Conservation (phyloP, 92 coral and sea anemone genomes). For the Phenganax stokvisi region DNA sequence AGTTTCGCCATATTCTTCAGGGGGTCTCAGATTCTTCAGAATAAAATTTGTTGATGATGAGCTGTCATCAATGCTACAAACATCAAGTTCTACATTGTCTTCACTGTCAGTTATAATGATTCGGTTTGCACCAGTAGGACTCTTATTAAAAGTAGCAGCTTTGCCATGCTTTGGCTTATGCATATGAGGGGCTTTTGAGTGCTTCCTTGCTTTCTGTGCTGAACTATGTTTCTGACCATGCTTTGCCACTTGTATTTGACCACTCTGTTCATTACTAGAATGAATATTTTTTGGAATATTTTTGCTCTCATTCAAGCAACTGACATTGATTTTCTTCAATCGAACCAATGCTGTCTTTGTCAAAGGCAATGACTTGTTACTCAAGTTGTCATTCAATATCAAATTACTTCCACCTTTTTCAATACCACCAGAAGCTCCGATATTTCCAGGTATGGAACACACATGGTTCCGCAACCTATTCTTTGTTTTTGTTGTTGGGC, state of each 20-base stretch:
- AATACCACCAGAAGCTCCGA: not conserved
- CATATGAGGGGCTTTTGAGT: not conserved
- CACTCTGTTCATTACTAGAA: not conserved
- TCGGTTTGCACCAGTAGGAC: not conserved
- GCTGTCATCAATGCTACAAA: constrained; percentile 14
- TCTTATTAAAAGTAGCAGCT: not conserved
- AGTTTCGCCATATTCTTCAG: not conserved
- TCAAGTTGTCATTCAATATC: not conserved
- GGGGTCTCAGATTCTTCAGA: not conserved
- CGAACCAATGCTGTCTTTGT: constrained; percentile 18
- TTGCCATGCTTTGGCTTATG: not conserved
- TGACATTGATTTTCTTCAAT: constrained; percentile 4
- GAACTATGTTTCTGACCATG: not conserved
- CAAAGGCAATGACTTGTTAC: not conserved
- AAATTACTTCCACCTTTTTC: not conserved
- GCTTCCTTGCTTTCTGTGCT: not conserved
- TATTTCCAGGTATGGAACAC: not conserved
- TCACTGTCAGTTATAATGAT: constrained; percentile 4
- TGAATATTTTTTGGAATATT: not conserved
- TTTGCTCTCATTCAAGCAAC: not conserved
- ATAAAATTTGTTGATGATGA: constrained; percentile 24
- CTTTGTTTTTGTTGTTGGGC: no score
- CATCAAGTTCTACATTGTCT: constrained; percentile 16
- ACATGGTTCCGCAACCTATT: no score
- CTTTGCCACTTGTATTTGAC: not conserved